phyloP scores from a whole-genome alignment of 2,113 vertebrate species.

The Pseudopodoces humilis region DNA sequence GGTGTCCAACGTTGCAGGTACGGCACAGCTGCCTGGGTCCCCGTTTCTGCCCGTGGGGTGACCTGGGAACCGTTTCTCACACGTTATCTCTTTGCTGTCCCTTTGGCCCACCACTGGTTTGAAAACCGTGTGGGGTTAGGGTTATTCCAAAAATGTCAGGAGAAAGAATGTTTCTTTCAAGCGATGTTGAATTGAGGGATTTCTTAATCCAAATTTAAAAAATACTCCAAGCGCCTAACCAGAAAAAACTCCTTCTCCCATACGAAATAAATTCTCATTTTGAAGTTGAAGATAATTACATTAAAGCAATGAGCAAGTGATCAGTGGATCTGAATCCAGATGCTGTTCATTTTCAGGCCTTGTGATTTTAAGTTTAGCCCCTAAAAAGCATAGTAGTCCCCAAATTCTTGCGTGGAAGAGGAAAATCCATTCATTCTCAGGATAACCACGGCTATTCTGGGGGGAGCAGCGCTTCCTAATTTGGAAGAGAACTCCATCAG shows the following conservation, averaged over 20 bases:
- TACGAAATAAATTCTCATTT: not conserved
- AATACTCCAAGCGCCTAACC: not conserved
- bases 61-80: no score
- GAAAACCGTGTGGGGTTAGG: not conserved
- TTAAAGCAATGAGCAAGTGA: not conserved
- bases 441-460: not conserved
- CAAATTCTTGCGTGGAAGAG: not conserved
- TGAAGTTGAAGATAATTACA: not conserved
- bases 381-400: not conserved
- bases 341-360: not conserved
- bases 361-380: not conserved
- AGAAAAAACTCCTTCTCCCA: not conserved
- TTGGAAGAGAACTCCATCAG: conserved; percentile 15
- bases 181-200: not conserved
- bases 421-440: not conserved
- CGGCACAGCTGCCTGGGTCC: fast-evolving
- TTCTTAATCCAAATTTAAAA: not conserved
- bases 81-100: not conserved
- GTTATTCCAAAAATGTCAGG: not conserved
- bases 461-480: conserved; percentile 16
- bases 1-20: conserved; percentile 90
- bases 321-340: not conserved
- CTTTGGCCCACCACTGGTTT: not conserved
- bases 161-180: not conserved
- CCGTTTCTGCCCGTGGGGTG: fast-evolving